A percentile compares a stretch with the other conserved stretches of the same genome.
These are phyloP conservation scores for Meganola albula DNA, from an alignment of 2,888 invertebrate species.

Conservation along the genomic window DNA sequence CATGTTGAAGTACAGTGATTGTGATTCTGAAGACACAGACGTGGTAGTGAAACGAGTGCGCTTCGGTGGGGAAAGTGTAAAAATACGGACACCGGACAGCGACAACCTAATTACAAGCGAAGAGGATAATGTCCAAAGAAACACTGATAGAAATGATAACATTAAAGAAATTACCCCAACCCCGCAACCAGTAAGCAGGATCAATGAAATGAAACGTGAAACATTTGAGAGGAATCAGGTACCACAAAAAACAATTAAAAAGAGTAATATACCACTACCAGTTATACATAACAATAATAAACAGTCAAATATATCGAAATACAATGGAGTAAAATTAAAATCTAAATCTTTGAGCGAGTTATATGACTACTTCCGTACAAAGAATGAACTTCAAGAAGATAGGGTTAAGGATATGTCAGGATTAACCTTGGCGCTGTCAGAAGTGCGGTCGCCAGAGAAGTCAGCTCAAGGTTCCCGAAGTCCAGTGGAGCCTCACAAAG, in stretches of 20 bases:
- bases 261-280: slow-evolving; percentile 64
- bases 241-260: slow-evolving; percentile 38
- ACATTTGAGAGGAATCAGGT: slow-evolving; percentile 40
- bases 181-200: slow-evolving; percentile 43
- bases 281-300: slow-evolving; percentile 48
- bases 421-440: slow-evolving; percentile 55
- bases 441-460: slow-evolving; percentile 57
- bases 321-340: slow-evolving; percentile 58
- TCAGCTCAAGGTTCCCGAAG: slow-evolving; percentile 43
- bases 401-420: slow-evolving; percentile 46
- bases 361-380: slow-evolving; percentile 69
- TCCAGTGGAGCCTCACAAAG: slow-evolving; percentile 78
- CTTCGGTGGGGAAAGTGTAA: slow-evolving; percentile 92
- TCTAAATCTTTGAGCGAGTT: slow-evolving; percentile 70
- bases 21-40: slow-evolving; percentile 78
- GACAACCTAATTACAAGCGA: slow-evolving; percentile 81
- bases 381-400: slow-evolving; percentile 41
- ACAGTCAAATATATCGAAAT: slow-evolving; percentile 33
- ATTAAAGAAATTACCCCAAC: slow-evolving; percentile 42
- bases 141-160: slow-evolving; percentile 31
- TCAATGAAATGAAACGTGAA: slow-evolving; percentile 56
- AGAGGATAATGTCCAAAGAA: slow-evolving; percentile 53
- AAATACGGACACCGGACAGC: slow-evolving; percentile 90
- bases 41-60: slow-evolving; percentile 83
- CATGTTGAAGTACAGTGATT: slow-evolving; percentile 79